Percentiles rank a stretch among this genome's conserved stretches.
Conservation (phyloP, 2,113 vertebrate species). For the Pristiophorus japonicus region DNA sequence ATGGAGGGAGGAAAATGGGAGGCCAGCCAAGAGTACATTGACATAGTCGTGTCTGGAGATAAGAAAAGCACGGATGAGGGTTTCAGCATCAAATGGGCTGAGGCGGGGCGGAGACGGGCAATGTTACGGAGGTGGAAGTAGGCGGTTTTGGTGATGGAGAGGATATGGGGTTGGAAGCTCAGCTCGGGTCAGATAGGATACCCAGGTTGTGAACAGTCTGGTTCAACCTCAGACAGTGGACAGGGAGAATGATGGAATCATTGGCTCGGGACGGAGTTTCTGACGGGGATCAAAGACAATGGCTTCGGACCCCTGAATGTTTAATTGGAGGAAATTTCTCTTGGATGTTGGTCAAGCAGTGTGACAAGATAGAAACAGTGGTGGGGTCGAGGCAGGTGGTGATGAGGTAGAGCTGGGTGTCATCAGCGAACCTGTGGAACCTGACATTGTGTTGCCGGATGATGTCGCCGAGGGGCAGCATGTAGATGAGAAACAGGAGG, state of each 20-base stretch:
- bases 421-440: background rate
- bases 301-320: background rate
- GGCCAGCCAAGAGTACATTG: background rate
- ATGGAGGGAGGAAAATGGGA: background rate
- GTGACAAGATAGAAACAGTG: background rate
- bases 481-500: background rate
- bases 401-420: background rate
- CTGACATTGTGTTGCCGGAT: background rate
- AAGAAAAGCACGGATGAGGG: background rate
- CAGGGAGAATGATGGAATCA: background rate
- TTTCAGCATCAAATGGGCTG: background rate
- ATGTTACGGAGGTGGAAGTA: background rate
- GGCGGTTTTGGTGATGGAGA: background rate
- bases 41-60: background rate
- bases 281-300: background rate
- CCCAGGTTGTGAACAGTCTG: background rate
- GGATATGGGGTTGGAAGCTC: background rate
- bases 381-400: background rate
- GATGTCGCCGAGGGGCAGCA: background rate
- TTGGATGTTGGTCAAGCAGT: background rate
- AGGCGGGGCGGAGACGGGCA: background rate
- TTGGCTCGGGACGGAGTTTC: background rate
- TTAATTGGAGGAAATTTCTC: background rate
- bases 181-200: background rate
- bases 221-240: background rate